Evolutionary conservation across 2,888 invertebrate genomes (phyloP), one percentile per base, ranked within the genome.

Genomic region (Lapara coniferarum): DNA sequence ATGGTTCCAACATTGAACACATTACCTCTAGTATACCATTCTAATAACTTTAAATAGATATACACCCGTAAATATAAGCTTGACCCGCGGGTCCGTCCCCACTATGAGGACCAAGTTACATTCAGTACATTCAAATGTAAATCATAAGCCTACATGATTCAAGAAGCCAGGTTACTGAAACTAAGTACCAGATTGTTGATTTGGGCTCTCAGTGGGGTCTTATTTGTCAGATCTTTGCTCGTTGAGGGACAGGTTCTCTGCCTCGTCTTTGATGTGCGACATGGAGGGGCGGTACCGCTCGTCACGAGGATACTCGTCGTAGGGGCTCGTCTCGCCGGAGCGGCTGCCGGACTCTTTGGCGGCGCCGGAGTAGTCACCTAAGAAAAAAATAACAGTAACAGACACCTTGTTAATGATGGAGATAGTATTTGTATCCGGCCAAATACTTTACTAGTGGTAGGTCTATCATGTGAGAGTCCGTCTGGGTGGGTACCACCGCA

Each of bases 151-250:
- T 57, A 14, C 30, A 3, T 5, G n/a, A n/a, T 14, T 14, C 8
- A 12, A 49, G 19, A 19, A 63, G 46, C 13, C 59, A 57, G 30
- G 57, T 58, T 44, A n/a, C 10, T n/a, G 14, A 58, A 58, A 58
- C 10, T 16, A 53, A 53, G 16, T 53, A 16, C 53, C 53, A 6
- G 16, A 53, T 16, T 16, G 7, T 53, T 53, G 53, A 53, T 37
- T 37, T 8, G 5, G 37, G 53, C 2, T 37, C 10, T 37, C 30
- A 51, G 30, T 53, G 19, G 16, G 55, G 56, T 67, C 81, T 85
- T 91, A 93, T 81, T 93, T 93, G 76, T 93, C 93, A 86, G 90
- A 90, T 87, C 93, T 90, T 77, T 93, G 92, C 79, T 93, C 93
- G 80, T 94, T 94, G 69, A 94, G 89, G 7, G 94, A 94, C 10